phyloP scores from a whole-genome alignment of 2,888 invertebrate species.

The Dromius quadrimaculatus region DNA sequence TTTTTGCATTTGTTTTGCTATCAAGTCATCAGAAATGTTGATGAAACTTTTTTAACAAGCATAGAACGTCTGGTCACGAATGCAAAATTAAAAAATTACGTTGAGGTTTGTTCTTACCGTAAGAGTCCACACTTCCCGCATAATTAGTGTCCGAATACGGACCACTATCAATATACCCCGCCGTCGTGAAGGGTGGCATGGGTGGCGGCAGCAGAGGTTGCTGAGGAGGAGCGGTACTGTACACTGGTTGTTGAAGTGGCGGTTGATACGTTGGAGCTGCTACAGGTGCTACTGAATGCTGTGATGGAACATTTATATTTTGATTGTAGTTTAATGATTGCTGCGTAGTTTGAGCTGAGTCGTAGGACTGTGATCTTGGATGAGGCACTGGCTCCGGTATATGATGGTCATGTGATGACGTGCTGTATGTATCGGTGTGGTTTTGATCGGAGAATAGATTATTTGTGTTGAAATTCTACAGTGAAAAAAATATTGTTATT shows the following conservation, averaged over 20 bases:
- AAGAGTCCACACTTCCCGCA: conserved; percentile 50
- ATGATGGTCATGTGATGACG: conserved; percentile 24
- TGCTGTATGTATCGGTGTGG: conserved; percentile 55
- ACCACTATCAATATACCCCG: conserved; percentile 45
- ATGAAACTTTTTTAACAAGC: too few species aligned
- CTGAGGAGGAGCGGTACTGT: background rate
- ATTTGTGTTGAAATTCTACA: conserved; percentile 58
- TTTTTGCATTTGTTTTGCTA: too few species aligned
- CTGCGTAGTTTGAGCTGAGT: conserved; percentile 55
- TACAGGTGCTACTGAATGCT: conserved; percentile 51
- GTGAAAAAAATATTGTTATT: too few species aligned
- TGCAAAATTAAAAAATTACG: background rate
- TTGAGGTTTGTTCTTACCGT: conserved; percentile 45
- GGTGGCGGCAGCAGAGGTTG: conserved; percentile 71
- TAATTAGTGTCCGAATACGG: conserved; percentile 54
- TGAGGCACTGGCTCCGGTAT: conserved; percentile 46
- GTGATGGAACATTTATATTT: conserved; percentile 49
- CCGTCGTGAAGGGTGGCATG: conserved; percentile 65
- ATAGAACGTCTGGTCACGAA: too few species aligned
- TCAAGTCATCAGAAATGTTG: too few species aligned
- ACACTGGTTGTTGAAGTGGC: background rate
- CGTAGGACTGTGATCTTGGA: conserved; percentile 56
- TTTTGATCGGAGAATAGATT: conserved; percentile 43
- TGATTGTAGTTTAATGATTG: conserved; percentile 48
- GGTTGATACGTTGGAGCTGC: background rate